Conservation (phyloP, 64 coral and sea anemone species). For the Dendronephthya gigantea region DNA sequence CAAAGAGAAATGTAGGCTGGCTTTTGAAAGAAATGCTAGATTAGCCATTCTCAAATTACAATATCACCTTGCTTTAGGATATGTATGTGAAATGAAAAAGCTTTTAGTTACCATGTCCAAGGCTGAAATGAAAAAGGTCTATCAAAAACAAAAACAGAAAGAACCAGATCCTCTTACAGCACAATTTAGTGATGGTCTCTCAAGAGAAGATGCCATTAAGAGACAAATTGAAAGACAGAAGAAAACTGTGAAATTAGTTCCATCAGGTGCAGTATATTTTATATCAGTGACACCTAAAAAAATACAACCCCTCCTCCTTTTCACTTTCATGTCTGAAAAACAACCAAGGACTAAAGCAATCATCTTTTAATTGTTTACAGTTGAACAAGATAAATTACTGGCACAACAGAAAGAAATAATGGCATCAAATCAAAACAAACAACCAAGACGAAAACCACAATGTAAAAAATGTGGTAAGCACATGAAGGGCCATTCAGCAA, state of each 20-base stretch:
- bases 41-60: not conserved
- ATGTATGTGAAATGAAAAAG: not conserved
- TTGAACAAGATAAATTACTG: not conserved
- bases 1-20: not conserved
- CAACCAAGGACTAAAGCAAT: not conserved
- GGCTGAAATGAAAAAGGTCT: not conserved
- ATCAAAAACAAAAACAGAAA: not conserved
- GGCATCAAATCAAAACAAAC: not conserved
- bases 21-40: not conserved
- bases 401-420: not conserved
- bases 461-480: not conserved
- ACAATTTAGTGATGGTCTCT: not conserved
- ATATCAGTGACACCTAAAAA: too few relatives aligned
- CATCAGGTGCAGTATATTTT: not conserved
- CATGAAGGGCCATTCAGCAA: not conserved
- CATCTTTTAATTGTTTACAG: not conserved
- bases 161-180: constrained; percentile 1
- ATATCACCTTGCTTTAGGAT: not conserved
- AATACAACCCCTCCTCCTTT: too few relatives aligned
- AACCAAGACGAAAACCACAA: not conserved
- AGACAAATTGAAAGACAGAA: not conserved
- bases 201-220: not conserved
- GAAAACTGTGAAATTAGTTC: not conserved
- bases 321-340: not conserved
- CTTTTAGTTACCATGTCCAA: not conserved